A percentile compares a stretch with the other conserved stretches of the same genome.
These are phyloP conservation scores for Lytechinus variegatus DNA, from an alignment of 35 echinoderm and acorn worm species.

Conservation along the genomic window DNA sequence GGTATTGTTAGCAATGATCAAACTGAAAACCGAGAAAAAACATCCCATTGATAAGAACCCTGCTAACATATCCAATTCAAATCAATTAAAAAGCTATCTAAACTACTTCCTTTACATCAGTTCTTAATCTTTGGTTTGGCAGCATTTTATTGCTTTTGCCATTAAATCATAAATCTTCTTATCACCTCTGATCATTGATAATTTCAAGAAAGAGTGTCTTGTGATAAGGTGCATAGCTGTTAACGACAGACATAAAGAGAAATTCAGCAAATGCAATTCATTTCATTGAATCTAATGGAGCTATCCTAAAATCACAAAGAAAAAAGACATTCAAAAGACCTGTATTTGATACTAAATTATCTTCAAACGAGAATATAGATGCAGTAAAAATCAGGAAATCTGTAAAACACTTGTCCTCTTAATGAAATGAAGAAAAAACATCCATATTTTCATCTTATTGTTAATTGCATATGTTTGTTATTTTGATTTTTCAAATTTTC, in stretches of 20 bases:
- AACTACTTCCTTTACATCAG: background rate
- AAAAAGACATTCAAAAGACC: background rate
- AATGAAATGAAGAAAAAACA: background rate
- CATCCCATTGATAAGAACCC: background rate
- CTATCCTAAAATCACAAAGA: background rate
- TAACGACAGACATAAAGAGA: background rate
- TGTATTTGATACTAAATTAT: too few relatives aligned
- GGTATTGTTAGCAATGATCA: background rate
- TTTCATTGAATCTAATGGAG: background rate
- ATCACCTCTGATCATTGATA: background rate
- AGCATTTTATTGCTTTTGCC: constrained; percentile 3
- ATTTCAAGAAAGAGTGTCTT: background rate
- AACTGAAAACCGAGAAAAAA: background rate
- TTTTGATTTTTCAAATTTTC: too few relatives aligned
- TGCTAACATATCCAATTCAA: background rate
- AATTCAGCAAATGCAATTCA: background rate
- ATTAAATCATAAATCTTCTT: background rate
- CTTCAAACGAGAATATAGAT: too few relatives aligned
- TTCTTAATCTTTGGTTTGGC: background rate
- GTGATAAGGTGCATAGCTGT: background rate
- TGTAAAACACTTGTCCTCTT: background rate
- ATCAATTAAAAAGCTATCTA: background rate
- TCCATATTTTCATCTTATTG: background rate
- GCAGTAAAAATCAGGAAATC: too few relatives aligned
- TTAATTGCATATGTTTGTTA: background rate